A percentile compares a stretch with the other conserved stretches of the same genome.
Evolutionary conservation across 2,888 invertebrate genomes (phyloP).

Genomic region (Laothoe populi): DNA sequence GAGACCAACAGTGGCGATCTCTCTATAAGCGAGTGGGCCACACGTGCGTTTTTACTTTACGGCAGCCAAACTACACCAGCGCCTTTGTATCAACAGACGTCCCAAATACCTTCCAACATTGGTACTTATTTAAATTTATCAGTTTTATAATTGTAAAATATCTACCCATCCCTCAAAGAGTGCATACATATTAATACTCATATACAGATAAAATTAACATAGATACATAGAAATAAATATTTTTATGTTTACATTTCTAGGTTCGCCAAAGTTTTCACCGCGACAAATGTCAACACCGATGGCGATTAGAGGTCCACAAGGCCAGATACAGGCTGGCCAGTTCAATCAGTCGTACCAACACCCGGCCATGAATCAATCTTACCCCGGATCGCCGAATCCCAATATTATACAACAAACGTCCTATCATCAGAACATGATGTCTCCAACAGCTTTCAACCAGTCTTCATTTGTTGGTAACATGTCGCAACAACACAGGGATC

Average conservation of each 20-base stretch:
- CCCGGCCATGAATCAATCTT: slow-evolving; percentile 65
- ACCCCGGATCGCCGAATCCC: slow-evolving; percentile 61
- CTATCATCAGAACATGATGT: slow-evolving; percentile 66
- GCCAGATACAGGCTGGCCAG: slow-evolving; percentile 60
- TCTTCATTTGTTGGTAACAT: slow-evolving; percentile 67
- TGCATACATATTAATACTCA: neutral
- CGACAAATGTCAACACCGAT: slow-evolving; percentile 81
- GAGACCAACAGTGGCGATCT: slow-evolving; percentile 68
- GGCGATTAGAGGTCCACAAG: slow-evolving; percentile 67
- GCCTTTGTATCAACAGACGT: slow-evolving; percentile 56
- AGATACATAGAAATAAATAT: neutral
- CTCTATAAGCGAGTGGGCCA: slow-evolving; percentile 93
- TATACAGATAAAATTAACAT: neutral
- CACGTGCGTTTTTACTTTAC: slow-evolving; percentile 95
- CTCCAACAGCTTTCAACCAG: slow-evolving; percentile 69
- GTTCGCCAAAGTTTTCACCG: slow-evolving; percentile 77
- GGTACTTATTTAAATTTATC: slow-evolving; percentile 44
- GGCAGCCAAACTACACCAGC: slow-evolving; percentile 89
- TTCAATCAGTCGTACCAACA: slow-evolving; percentile 70
- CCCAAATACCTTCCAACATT: slow-evolving; percentile 62
- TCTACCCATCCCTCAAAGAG: neutral
- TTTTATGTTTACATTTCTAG: slow-evolving; percentile 45
- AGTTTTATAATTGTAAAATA: neutral
- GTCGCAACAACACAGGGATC: slow-evolving; percentile 68
- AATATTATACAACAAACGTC: slow-evolving; percentile 64